These are phyloP conservation scores for Drosophila obscura DNA, from an alignment of 1,140 invertebrate genomes.

Conservation along the genomic window DNA sequence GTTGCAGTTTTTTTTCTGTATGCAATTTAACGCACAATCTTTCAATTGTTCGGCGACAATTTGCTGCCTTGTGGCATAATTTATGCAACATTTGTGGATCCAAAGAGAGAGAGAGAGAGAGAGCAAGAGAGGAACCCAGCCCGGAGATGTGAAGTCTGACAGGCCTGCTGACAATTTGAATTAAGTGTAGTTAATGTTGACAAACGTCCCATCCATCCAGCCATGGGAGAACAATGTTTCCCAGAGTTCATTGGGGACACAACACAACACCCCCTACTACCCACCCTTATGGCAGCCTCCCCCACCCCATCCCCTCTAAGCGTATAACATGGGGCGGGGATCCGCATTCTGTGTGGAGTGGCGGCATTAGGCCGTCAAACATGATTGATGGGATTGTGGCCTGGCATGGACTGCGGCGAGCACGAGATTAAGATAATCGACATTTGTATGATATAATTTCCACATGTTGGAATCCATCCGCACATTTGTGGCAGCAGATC, in stretches of 20 bases:
- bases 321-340: conserved; percentile 10
- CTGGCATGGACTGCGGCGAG: conserved; percentile 15
- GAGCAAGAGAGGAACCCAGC: neutral
- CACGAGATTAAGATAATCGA: conserved; percentile 77
- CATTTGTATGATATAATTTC: conserved; percentile 71
- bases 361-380: conserved; percentile 62
- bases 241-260: conserved; percentile 33
- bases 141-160: conserved; percentile 16
- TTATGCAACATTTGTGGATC: conserved; percentile 36
- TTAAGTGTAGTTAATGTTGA: conserved; percentile 79
- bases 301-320: neutral
- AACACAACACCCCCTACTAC: conserved; percentile 26
- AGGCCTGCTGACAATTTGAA: conserved; percentile 69
- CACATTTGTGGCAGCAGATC: too few species aligned
- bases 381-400: conserved; percentile 59
- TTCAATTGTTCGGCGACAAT: conserved; percentile 46
- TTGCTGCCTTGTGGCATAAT: conserved; percentile 46
- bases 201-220: conserved; percentile 55
- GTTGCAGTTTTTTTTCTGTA: conserved; percentile 29
- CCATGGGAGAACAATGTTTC: conserved; percentile 35
- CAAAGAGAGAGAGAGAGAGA: neutral
- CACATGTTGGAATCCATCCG: neutral
- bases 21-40: conserved; percentile 44
- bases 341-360: conserved; percentile 46
- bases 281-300: conserved; percentile 27